A percentile compares a stretch with the other conserved stretches of the same genome.
These are phyloP conservation scores for Nasonia vitripennis DNA, from an alignment of 1,140 invertebrate genomes.

Conservation along the genomic window DNA sequence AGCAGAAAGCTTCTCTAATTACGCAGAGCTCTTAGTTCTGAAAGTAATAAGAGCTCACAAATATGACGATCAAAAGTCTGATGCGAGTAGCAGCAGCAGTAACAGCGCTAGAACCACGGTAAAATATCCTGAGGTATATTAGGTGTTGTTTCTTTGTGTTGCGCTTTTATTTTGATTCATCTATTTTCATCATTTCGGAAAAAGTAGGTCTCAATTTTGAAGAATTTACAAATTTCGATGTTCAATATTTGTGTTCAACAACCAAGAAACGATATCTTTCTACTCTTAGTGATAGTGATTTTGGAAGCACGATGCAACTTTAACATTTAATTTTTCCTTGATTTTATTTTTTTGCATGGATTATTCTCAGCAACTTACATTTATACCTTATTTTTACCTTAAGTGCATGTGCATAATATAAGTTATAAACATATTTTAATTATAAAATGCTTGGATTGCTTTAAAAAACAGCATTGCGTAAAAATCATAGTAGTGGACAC, in stretches of 20 bases:
- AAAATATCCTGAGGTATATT: constrained; percentile 65
- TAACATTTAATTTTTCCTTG: not conserved
- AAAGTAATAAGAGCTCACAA: constrained; percentile 91
- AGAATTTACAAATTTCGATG: constrained; percentile 34
- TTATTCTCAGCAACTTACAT: not conserved
- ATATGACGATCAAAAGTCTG: constrained; percentile 64
- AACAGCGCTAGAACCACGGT: constrained; percentile 73
- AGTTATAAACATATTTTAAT: not conserved
- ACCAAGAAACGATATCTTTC: not conserved
- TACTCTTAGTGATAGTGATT: constrained; percentile 35
- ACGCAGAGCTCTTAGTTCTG: constrained; percentile 91
- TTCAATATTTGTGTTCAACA: constrained; percentile 13
- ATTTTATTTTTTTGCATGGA: constrained; percentile 13
- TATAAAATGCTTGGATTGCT: not conserved
- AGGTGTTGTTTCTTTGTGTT: constrained; percentile 56
- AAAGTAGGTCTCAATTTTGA: constrained; percentile 30
- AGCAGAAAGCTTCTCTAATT: constrained; percentile 86
- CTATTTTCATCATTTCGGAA: constrained; percentile 3
- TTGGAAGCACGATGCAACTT: not conserved
- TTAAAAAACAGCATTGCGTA: not conserved
- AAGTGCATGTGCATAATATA: not conserved
- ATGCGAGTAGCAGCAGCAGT: constrained; percentile 51
- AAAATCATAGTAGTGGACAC: constrained; percentile 2
- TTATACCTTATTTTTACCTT: not conserved
- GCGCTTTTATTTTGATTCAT: constrained; percentile 32